Conservation (phyloP, 2,888 invertebrate species). For the Sinelater perroti region DNA sequence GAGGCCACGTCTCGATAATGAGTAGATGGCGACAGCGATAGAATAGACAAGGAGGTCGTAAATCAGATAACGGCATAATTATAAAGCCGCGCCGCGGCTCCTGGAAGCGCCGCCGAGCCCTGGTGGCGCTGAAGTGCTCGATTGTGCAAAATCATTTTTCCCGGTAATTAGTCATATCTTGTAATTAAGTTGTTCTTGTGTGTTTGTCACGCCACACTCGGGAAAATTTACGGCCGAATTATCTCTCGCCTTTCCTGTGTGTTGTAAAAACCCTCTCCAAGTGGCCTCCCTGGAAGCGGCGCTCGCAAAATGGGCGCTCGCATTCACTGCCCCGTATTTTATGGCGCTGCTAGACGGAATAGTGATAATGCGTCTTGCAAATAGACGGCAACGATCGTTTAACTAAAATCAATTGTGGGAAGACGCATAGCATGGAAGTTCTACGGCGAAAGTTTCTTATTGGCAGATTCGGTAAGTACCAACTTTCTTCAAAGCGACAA, state of each 20-base stretch:
- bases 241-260: conserved; percentile 31
- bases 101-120: conserved; percentile 7
- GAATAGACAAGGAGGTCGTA: conserved; percentile 12
- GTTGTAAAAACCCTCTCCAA: conserved; percentile 28
- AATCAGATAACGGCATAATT: conserved; percentile 23
- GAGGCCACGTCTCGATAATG: conserved; percentile 18
- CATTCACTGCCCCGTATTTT: conserved; percentile 15
- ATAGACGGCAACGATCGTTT: neutral
- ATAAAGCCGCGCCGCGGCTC: conserved; percentile 12
- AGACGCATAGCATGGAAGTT: too few species aligned
- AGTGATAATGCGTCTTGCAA: neutral
- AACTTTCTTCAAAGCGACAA: too few species aligned
- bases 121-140: conserved; percentile 8
- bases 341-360: neutral
- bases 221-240: conserved; percentile 31
- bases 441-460: too few species aligned
- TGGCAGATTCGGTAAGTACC: too few species aligned
- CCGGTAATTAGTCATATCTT: conserved; percentile 36
- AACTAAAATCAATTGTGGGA: too few species aligned
- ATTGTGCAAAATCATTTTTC: conserved; percentile 25
- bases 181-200: conserved; percentile 37
- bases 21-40: conserved; percentile 12
- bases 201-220: conserved; percentile 34
- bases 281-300: conserved; percentile 19
- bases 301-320: conserved; percentile 16